These are phyloP conservation scores for Cherax destructor DNA, from an alignment of 1,140 invertebrate species.

Conservation along the genomic window DNA sequence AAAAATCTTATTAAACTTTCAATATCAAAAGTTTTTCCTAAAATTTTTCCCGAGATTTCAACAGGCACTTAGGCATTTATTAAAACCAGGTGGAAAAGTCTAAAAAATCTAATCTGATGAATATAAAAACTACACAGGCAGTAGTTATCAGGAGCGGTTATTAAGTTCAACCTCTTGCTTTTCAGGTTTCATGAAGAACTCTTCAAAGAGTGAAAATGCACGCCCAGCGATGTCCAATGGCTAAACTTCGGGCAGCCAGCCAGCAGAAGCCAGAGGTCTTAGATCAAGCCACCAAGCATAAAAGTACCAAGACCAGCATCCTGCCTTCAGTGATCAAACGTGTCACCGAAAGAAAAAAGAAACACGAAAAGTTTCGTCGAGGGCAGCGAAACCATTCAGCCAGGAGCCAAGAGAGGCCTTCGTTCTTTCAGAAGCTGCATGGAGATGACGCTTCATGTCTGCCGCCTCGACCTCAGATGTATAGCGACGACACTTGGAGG, in stretches of 20 bases:
- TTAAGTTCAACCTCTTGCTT: background rate
- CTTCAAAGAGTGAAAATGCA: slow-evolving; percentile 14
- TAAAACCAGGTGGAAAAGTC: too few species aligned
- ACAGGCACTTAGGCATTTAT: too few species aligned
- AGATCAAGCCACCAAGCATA: background rate
- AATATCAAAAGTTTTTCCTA: too few species aligned
- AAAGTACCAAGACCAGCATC: background rate
- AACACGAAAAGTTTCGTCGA: background rate
- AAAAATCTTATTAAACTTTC: too few species aligned
- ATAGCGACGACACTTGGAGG: slow-evolving; percentile 46
- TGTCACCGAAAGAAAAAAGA: slow-evolving; percentile 4
- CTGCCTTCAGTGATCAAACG: background rate
- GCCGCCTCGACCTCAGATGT: slow-evolving; percentile 56
- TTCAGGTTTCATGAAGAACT: background rate
- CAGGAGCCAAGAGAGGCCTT: slow-evolving; percentile 31
- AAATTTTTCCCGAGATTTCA: too few species aligned
- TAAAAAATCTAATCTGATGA: too few species aligned
- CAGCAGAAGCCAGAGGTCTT: slow-evolving; percentile 3
- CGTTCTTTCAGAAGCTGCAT: slow-evolving; percentile 57
- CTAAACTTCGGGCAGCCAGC: slow-evolving; percentile 46
- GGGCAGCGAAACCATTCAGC: background rate
- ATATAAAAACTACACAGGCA: too few species aligned
- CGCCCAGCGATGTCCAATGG: slow-evolving; percentile 56
- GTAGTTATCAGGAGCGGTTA: background rate
- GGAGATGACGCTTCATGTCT: slow-evolving; percentile 35